Conservation (phyloP, 92 coral and sea anemone genomes). For the Nematostella vectensis region DNA sequence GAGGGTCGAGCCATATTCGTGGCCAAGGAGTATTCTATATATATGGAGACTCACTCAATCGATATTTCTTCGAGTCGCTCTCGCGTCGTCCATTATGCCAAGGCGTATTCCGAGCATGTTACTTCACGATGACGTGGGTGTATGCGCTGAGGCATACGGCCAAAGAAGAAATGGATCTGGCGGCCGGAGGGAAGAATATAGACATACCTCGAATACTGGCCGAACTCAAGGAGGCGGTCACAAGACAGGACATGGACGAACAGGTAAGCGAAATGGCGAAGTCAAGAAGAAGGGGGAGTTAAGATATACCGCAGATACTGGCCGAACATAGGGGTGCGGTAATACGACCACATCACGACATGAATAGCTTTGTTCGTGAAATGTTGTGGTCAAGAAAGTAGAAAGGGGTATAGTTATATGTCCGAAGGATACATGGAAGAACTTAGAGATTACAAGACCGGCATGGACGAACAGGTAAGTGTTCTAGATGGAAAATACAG, state of each 20-base stretch:
- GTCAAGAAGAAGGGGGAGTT: too few species aligned
- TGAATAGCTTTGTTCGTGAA: too few species aligned
- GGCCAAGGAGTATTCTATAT: constrained; percentile 81
- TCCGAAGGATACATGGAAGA: too few species aligned
- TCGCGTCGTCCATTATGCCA: constrained; percentile 48
- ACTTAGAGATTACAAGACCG: too few species aligned
- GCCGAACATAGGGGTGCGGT: too few species aligned
- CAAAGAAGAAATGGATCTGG: constrained; percentile 62
- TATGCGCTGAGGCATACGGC: constrained; percentile 57
- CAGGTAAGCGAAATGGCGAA: too few species aligned
- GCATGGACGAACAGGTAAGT: too few species aligned
- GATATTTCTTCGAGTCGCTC: constrained; percentile 69
- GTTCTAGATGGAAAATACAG: too few species aligned
- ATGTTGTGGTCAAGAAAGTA: too few species aligned
- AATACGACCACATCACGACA: too few species aligned
- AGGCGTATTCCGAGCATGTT: constrained; percentile 73
- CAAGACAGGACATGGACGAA: constrained; percentile 69
- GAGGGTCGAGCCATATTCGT: constrained; percentile 51
- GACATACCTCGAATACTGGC: constrained; percentile 62
- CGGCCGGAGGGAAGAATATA: constrained; percentile 46
- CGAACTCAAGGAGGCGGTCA: constrained; percentile 52
- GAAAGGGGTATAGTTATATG: too few species aligned
- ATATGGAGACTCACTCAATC: constrained; percentile 74
- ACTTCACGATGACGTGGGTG: constrained; percentile 85
- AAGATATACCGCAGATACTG: too few species aligned